These are phyloP conservation scores for Conus betulinus DNA, from an alignment of 1,140 invertebrate genomes.

Conservation along the genomic window DNA sequence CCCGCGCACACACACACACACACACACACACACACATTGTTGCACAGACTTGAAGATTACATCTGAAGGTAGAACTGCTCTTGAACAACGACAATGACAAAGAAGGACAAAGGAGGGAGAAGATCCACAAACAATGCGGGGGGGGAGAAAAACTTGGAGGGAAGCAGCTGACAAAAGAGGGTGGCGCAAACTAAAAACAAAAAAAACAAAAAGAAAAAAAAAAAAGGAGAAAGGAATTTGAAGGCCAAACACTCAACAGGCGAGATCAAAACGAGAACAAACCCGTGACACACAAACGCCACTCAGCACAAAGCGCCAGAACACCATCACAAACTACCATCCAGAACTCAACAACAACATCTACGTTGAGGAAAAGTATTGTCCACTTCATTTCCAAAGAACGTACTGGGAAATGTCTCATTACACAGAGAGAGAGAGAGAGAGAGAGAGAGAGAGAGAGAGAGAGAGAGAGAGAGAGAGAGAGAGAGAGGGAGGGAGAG, in stretches of 20 bases:
- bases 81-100: not conserved
- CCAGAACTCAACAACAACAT: not conserved
- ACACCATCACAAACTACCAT: no score
- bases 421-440: not conserved
- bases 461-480: conserved; percentile 28
- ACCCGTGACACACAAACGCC: no score
- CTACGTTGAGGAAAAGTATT: not conserved
- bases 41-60: no score
- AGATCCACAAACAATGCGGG: not conserved
- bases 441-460: conserved; percentile 22
- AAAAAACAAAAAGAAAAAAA: not conserved
- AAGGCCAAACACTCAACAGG: not conserved
- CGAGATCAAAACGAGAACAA: not conserved
- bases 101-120: not conserved
- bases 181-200: not conserved
- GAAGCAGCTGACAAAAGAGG: not conserved
- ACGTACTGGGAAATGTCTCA: no score
- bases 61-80: no score
- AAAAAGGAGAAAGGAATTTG: not conserved
- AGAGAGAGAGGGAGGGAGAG: not conserved
- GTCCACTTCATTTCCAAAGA: no score
- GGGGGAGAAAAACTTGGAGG: not conserved
- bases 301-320: no score
- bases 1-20: no score
- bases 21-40: not conserved